A percentile compares a stretch with the other conserved stretches of the same genome.
Conservation (phyloP, 1,140 invertebrate genomes). For the Micrasema longulum region DNA sequence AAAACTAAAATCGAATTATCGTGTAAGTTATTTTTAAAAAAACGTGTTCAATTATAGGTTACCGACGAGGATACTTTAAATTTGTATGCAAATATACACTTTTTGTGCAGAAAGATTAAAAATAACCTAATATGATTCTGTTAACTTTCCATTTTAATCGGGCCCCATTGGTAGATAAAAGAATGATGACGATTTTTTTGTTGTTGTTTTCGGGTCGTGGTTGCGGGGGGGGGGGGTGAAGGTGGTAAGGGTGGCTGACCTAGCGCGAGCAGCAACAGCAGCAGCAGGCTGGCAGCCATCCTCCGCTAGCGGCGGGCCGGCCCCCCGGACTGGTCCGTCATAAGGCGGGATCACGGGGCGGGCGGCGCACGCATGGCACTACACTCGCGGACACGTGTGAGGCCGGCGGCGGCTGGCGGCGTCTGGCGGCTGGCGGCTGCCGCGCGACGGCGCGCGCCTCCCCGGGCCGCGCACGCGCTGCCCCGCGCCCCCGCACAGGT, state of each 20-base stretch:
- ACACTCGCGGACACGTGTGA: constrained; percentile 61
- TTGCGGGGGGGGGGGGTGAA: background rate
- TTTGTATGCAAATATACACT: no score
- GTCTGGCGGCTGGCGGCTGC: constrained; percentile 63
- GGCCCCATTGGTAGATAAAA: background rate
- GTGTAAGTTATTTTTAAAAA: no score
- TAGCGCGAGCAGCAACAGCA: constrained; percentile 43
- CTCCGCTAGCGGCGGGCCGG: constrained; percentile 44
- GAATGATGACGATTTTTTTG: no score
- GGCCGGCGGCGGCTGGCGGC: constrained; percentile 59
- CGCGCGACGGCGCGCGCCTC: constrained; percentile 62
- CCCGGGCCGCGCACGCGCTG: constrained; percentile 49
- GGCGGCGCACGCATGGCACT: constrained; percentile 37
- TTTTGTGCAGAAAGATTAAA: no score
- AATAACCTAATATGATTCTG: no score
- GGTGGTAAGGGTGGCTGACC: constrained; percentile 40
- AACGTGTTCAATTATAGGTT: no score
- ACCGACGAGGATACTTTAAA: no score
- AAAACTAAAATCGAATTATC: no score
- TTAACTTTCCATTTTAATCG: no score
- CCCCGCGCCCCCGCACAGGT: constrained; percentile 44
- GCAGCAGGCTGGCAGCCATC: constrained; percentile 45
- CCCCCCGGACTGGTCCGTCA: constrained; percentile 56
- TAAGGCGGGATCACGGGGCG: constrained; percentile 40
- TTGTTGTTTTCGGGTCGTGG: background rate